Evolutionary conservation across 2,888 invertebrate species (phyloP), one percentile per base, ranked within the genome.

Genomic region (Volucella zonaria): DNA sequence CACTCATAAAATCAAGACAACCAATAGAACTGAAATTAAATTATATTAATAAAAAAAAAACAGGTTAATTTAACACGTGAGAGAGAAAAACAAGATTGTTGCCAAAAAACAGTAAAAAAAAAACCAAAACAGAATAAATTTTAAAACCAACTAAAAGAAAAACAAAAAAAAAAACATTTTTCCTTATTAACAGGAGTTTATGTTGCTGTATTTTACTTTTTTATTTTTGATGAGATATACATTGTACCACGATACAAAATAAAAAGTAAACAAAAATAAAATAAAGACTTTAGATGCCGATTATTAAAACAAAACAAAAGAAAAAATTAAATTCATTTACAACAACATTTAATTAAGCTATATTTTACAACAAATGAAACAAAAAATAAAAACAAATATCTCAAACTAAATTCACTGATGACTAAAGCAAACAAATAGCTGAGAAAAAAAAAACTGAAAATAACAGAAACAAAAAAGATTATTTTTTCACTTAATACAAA

Each of bases 41-140:
- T 82, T 79, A 76, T 74, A 68, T 73, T 70, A 77, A 62, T 47
- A 66, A 49, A 51, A 74, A 75, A 74, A 79, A 86, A 83, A 87
- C 86, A 87, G 87, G 87, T 82, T 82, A 70, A 59, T 68, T 74
- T 82, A 73, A 76, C 75, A 80, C 51, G 80, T 89, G 91, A 90
- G 91, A 91, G 91, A 91, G 87, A 87, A 87, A 89, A 90, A 90
- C 89, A 91, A 90, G 90, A 91, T 90, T 90, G 91, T 91, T 90
- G 90, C 90, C 90, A 90, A 89, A 89, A 82, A 87, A 87, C 76
- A 86, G 87, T 86, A 87, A 87, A 86, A 86, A 87, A 86, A 76
- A 87, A 85, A 52, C 52, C 42, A 66, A 80, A 79, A 58, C 18
- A 68, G 43, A 62, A 68, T 67, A 82, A 87, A 81, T 58, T 75